phyloP scores from a whole-genome alignment of 2,113 vertebrate species.

The Lophotis ruficrista region DNA sequence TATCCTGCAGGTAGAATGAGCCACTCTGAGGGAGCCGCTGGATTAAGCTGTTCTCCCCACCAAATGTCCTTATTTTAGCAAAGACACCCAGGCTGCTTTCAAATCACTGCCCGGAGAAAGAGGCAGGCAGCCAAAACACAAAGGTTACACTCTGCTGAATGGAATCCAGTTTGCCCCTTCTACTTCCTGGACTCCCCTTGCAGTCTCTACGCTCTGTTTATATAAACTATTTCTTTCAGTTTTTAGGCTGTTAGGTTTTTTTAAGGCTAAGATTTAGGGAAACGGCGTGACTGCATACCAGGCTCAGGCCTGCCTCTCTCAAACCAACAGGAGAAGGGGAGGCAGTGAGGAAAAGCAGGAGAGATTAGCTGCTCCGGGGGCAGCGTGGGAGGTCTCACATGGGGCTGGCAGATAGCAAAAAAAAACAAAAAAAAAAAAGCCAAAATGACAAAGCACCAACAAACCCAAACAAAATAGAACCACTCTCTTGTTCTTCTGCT shows the following conservation, averaged over 20 bases:
- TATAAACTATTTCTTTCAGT: not conserved
- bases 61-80: not conserved
- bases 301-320: not conserved
- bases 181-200: not conserved
- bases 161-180: not conserved
- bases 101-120: not conserved
- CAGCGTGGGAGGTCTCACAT: not conserved
- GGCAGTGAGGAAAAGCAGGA: not conserved
- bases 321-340: not conserved
- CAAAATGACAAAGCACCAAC: no score
- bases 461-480: not conserved
- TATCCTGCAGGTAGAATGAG: not conserved
- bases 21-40: not conserved
- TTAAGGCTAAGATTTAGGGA: not conserved
- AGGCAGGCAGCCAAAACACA: conserved; percentile 1
- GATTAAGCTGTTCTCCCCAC: not conserved
- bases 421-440: not conserved
- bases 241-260: not conserved
- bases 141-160: not conserved
- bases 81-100: not conserved
- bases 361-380: not conserved
- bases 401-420: conserved; percentile 9
- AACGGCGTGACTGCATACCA: not conserved
- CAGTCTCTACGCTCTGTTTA: not conserved
- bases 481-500: not conserved